Evolutionary conservation across 2,888 invertebrate genomes (phyloP).

Genomic region (Meghimatium bilineatum): DNA sequence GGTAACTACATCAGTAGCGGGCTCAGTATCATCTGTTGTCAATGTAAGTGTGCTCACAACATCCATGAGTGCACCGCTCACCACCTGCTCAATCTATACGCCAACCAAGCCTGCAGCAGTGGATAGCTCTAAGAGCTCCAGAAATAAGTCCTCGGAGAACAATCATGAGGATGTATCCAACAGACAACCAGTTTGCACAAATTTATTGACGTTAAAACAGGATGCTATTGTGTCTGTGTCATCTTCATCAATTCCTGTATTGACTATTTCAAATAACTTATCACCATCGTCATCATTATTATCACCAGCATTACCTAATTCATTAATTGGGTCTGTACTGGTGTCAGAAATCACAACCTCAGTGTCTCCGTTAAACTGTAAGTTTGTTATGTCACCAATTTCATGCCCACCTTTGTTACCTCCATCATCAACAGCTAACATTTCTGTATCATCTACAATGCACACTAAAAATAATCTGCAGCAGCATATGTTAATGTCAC

Average conservation of each 20-base stretch:
- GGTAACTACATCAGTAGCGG: slow-evolving; percentile 40
- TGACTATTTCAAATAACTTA: slow-evolving; percentile 8
- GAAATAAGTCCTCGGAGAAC: not conserved
- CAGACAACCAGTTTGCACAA: slow-evolving; percentile 32
- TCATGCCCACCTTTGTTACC: slow-evolving; percentile 29
- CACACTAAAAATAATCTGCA: slow-evolving; percentile 20
- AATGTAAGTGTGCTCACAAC: slow-evolving; percentile 41
- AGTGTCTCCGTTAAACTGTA: not conserved
- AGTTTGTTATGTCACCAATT: slow-evolving; percentile 24
- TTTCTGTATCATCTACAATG: slow-evolving; percentile 21
- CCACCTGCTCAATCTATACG: slow-evolving; percentile 21
- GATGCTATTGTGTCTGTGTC: slow-evolving; percentile 20
- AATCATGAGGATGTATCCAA: slow-evolving; percentile 7
- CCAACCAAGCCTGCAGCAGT: slow-evolving; percentile 29
- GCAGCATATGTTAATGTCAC: slow-evolving; percentile 20
- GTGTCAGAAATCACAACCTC: not conserved
- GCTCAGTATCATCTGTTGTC: slow-evolving; percentile 10
- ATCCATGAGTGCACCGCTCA: slow-evolving; percentile 37
- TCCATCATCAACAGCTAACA: slow-evolving; percentile 10
- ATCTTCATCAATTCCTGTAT: slow-evolving; percentile 26
- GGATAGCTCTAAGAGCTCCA: slow-evolving; percentile 22
- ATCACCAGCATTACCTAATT: slow-evolving; percentile 10
- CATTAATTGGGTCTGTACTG: not conserved
- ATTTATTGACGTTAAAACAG: slow-evolving; percentile 29
- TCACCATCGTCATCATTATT: slow-evolving; percentile 1